Evolutionary conservation across 2,888 invertebrate species (phyloP).

Genomic region (Sicus ferrugineus): DNA sequence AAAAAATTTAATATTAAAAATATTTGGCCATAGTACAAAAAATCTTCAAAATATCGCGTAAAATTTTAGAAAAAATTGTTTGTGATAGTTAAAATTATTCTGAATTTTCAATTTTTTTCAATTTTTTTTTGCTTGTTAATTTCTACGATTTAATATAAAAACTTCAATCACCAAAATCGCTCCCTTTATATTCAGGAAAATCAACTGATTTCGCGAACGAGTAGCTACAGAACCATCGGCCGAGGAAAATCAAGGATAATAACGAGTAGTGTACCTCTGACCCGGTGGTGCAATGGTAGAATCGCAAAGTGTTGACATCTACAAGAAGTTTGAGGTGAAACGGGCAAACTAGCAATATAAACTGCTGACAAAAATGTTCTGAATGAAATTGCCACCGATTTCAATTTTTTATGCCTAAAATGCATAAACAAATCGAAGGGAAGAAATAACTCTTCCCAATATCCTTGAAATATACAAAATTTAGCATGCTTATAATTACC

Average conservation of each 20-base stretch:
- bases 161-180: constrained; percentile 58
- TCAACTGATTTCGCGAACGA: constrained; percentile 62
- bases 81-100: constrained; percentile 50
- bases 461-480: too few relatives aligned
- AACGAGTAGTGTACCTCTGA: constrained; percentile 22
- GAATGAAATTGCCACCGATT: too few relatives aligned
- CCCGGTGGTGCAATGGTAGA: too few relatives aligned
- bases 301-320: too few relatives aligned
- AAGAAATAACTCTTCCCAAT: too few relatives aligned
- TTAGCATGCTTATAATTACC: too few relatives aligned
- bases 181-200: constrained; percentile 59
- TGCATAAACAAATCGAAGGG: too few relatives aligned
- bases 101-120: constrained; percentile 53
- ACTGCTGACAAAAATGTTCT: too few relatives aligned
- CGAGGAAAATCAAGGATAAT: constrained; percentile 52
- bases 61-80: constrained; percentile 55
- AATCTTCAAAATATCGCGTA: constrained; percentile 49
- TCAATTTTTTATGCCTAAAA: too few relatives aligned
- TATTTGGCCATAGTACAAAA: too few relatives aligned
- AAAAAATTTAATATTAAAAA: constrained; percentile 50
- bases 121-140: constrained; percentile 56
- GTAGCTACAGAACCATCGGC: constrained; percentile 60
- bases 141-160: constrained; percentile 57
- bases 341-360: too few relatives aligned
- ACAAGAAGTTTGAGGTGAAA: too few relatives aligned